Conservation (phyloP, 2,113 vertebrate genomes). For the Rostratula benghalensis region DNA sequence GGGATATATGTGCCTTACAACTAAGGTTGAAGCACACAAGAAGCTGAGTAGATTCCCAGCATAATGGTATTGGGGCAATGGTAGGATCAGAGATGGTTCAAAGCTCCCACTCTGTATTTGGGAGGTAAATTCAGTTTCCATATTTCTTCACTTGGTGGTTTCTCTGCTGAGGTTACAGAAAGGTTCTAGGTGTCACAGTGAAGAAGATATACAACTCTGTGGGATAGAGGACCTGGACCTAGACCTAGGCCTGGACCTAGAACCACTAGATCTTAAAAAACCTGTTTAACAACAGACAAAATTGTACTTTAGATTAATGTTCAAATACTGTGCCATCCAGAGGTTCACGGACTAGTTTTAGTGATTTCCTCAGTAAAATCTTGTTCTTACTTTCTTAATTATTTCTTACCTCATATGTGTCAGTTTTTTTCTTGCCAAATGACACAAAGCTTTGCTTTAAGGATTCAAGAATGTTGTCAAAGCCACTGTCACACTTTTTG, state of each 20-base stretch:
- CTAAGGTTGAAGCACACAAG: not conserved
- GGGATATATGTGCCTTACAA: not conserved
- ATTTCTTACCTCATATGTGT: constrained; percentile 33
- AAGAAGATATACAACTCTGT: not conserved
- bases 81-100: not conserved
- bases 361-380: not conserved
- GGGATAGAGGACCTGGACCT: not conserved
- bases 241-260: too few species aligned
- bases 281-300: not conserved
- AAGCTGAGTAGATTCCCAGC: not conserved
- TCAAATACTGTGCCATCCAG: not conserved
- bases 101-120: not conserved
- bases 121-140: not conserved
- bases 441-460: constrained; percentile 49
- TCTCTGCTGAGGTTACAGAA: constrained; percentile 1
- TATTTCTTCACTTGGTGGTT: not conserved
- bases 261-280: not conserved
- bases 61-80: not conserved
- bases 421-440: constrained; percentile 25
- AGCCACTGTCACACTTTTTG: constrained; percentile 18
- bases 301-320: not conserved
- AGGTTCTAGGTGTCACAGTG: not conserved
- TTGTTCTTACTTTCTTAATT: not conserved
- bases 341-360: not conserved
- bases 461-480: constrained; percentile 23